phyloP scores from a whole-genome alignment of 2,888 invertebrate genomes.

The Parelbella ahira region DNA sequence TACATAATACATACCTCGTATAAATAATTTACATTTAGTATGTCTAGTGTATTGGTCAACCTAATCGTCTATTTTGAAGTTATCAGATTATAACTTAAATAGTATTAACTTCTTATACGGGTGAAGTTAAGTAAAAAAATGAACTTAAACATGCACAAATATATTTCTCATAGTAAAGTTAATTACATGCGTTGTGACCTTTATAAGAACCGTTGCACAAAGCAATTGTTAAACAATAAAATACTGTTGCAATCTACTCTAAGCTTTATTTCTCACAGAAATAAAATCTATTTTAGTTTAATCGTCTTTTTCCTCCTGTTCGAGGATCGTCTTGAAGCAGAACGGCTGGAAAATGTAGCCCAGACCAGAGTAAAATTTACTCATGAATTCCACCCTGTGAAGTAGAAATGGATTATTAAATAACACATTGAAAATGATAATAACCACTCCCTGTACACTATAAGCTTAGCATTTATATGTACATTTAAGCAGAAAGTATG shows the following conservation, averaged over 20 bases:
- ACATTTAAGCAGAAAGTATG: no score
- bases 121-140: slow-evolving; percentile 32
- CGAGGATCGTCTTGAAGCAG: slow-evolving; percentile 88
- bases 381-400: slow-evolving; percentile 96
- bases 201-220: slow-evolving; percentile 35
- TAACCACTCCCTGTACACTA: no score
- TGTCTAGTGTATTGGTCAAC: no score
- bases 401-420: no score
- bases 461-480: no score
- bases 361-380: slow-evolving; percentile 92
- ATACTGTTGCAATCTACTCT: slow-evolving; percentile 56
- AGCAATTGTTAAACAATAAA: slow-evolving; percentile 32
- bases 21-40: no score
- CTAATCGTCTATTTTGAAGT: no score
- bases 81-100: no score
- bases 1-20: no score
- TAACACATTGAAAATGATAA: no score
- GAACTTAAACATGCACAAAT: slow-evolving; percentile 58
- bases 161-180: slow-evolving; percentile 46
- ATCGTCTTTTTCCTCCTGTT: slow-evolving; percentile 74
- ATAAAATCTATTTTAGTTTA: slow-evolving; percentile 36
- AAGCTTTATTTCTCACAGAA: slow-evolving; percentile 30
- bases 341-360: slow-evolving; percentile 93
- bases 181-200: slow-evolving; percentile 54
- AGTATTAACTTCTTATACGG: no score